A percentile compares a stretch with the other conserved stretches of the same genome.
Conservation (phyloP, 2,888 invertebrate species). For the Lepidonotus clava region DNA sequence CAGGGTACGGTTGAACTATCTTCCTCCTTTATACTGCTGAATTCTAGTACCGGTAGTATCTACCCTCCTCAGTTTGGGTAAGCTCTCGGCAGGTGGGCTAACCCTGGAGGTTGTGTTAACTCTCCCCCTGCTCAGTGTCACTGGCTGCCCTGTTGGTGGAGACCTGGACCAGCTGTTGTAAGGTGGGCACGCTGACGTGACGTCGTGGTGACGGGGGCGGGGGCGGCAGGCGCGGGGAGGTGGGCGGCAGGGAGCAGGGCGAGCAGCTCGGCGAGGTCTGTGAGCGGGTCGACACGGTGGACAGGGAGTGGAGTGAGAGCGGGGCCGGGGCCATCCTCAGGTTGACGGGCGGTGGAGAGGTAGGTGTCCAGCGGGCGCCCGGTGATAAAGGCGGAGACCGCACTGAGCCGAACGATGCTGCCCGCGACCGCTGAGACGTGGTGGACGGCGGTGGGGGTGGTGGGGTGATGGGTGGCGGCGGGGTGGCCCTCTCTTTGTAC, state of each 20-base stretch:
- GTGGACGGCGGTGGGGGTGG: neutral
- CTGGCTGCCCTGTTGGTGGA: conserved; percentile 2
- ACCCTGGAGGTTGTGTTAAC: too few relatives aligned
- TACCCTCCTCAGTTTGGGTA: too few relatives aligned
- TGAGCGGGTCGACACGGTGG: neutral
- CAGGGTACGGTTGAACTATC: too few relatives aligned
- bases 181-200: neutral
- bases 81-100: too few relatives aligned
- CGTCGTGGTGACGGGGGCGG: neutral
- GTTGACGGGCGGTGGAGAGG: neutral
- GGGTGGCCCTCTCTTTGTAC: conserved; percentile 30
- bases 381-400: neutral
- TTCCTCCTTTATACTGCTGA: too few relatives aligned
- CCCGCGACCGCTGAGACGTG: neutral
- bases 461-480: conserved; percentile 29
- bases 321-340: neutral
- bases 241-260: neutral
- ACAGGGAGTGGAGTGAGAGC: neutral
- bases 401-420: neutral
- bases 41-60: too few relatives aligned
- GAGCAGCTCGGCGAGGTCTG: neutral
- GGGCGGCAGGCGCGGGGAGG: neutral
- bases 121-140: too few relatives aligned
- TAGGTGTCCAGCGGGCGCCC: too few relatives aligned
- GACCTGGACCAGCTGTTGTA: neutral